A percentile compares a stretch with the other conserved stretches of the same genome.
Evolutionary conservation across 1,140 invertebrate genomes (phyloP).

Genomic region (Calliopsis andreniformis): DNA sequence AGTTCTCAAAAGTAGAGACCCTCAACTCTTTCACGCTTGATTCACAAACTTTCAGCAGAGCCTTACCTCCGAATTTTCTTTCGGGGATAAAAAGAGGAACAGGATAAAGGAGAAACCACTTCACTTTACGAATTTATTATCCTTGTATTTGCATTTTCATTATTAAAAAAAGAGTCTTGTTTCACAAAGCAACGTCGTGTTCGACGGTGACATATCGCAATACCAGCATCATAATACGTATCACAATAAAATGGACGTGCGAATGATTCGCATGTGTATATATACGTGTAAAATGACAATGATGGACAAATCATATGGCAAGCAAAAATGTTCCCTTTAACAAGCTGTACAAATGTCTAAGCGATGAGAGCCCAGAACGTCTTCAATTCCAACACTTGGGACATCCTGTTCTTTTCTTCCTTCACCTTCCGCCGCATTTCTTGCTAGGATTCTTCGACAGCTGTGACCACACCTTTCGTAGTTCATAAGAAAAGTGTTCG

Average conservation of each 20-base stretch:
- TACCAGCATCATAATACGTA: conserved; percentile 58
- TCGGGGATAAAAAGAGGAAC: too few relatives aligned
- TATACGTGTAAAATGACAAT: conserved; percentile 57
- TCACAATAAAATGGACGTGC: conserved; percentile 72
- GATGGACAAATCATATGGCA: conserved; percentile 58
- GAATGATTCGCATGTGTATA: conserved; percentile 57
- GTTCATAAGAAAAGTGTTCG: not conserved
- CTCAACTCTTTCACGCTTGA: not conserved
- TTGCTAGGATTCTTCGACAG: not conserved
- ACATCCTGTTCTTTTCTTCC: not conserved
- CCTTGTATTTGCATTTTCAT: conserved; percentile 59
- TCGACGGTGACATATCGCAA: conserved; percentile 48
- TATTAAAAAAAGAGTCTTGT: conserved; percentile 70
- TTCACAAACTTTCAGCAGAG: too few relatives aligned
- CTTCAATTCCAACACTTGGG: not conserved
- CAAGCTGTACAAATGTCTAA: conserved; percentile 43
- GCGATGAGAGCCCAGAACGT: conserved; percentile 19
- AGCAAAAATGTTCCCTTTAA: conserved; percentile 44
- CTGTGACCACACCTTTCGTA: not conserved
- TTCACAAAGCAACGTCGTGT: conserved; percentile 50
- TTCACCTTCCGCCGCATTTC: too few relatives aligned
- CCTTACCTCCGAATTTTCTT: too few relatives aligned
- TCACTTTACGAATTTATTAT: conserved; percentile 44
- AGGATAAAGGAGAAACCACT: not conserved
- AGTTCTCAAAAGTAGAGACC: too few relatives aligned